Evolutionary conservation across 2,797 vertebrate genomes (phyloP).

Genomic region (Echiichthys vipera): DNA sequence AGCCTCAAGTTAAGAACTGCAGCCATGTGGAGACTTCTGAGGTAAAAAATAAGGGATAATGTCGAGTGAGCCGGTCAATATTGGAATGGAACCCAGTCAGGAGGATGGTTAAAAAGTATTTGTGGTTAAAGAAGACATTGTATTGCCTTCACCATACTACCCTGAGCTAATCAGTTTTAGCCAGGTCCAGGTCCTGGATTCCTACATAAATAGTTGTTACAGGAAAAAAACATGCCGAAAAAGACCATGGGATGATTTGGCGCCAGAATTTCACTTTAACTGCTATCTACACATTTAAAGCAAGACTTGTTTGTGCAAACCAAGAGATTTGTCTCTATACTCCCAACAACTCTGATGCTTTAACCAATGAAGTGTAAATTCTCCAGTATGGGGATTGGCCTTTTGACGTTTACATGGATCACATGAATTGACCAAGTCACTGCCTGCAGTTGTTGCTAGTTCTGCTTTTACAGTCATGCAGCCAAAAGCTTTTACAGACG

Average conservation of each 20-base stretch:
- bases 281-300: conserved; percentile 50
- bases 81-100: too few species aligned
- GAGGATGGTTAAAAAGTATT: too few species aligned
- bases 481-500: neutral
- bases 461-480: neutral
- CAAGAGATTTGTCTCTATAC: conserved; percentile 22
- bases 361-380: neutral
- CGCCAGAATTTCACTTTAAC: too few species aligned
- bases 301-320: conserved; percentile 28
- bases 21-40: neutral
- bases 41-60: too few species aligned
- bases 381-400: neutral
- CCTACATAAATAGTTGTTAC: too few species aligned
- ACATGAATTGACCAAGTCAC: neutral
- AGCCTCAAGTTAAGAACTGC: neutral
- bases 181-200: too few species aligned
- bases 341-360: neutral
- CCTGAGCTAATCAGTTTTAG: too few species aligned
- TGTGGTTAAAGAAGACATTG: too few species aligned
- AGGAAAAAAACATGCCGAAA: too few species aligned
- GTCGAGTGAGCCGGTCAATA: too few species aligned
- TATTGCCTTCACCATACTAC: too few species aligned
- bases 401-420: conserved; percentile 27
- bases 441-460: neutral
- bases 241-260: too few species aligned